Conservation (phyloP, 1,140 invertebrate genomes). For the Ips nitidus region DNA sequence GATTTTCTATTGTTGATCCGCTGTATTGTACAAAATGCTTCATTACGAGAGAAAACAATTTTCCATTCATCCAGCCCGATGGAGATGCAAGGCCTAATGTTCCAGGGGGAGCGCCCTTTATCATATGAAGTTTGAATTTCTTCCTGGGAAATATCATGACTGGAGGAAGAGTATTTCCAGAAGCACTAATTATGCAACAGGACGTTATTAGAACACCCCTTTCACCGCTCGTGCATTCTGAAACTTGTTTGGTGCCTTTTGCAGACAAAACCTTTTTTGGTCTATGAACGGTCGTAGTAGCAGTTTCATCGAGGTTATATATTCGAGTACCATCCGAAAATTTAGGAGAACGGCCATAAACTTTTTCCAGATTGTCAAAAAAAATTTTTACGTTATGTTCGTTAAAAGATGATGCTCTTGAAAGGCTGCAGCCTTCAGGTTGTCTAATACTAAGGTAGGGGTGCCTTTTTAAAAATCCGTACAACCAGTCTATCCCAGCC, state of each 20-base stretch:
- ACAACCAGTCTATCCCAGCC: too few species aligned
- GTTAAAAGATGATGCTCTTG: too few species aligned
- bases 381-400: too few species aligned
- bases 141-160: neutral
- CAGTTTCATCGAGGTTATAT: slow-evolving; percentile 10
- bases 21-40: slow-evolving; percentile 53
- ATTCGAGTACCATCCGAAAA: too few species aligned
- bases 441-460: too few species aligned
- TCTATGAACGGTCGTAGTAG: neutral
- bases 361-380: neutral
- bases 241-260: neutral
- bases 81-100: slow-evolving; percentile 48
- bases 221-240: too few species aligned
- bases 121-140: slow-evolving; percentile 1
- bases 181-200: too few species aligned
- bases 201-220: too few species aligned
- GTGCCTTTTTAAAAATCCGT: too few species aligned
- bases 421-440: too few species aligned
- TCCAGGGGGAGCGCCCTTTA: slow-evolving; percentile 45
- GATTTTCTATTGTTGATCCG: slow-evolving; percentile 46
- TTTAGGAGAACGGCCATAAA: neutral
- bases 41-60: slow-evolving; percentile 54
- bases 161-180: too few species aligned
- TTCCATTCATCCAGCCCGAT: slow-evolving; percentile 53
- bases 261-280: neutral